Base-by-base conservation (phyloP, 2,888 invertebrate genomes). In the Hanleya hanleyi region DNA sequence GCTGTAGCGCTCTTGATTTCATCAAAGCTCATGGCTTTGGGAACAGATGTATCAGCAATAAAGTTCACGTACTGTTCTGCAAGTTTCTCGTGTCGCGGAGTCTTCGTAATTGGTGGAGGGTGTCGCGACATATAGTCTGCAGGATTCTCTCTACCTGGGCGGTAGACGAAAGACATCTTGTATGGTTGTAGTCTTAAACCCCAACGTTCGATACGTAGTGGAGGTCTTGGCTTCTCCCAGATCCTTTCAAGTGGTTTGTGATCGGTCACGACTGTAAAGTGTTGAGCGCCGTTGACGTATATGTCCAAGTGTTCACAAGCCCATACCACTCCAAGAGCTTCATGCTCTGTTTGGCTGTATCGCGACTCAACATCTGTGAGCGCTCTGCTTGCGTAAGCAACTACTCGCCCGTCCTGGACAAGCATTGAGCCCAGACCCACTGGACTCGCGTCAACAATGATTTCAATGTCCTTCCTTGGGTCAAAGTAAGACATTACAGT, bases 311-410 rank as follows among this genome's bases (percentile, higher is more conserved):
- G 79, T 71, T 82, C 81, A 67, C 75, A 78, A 18, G 78, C 79
- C 84, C 80, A 81, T 26, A 79, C 76, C 15, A 84, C 67, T 1
- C 75, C 79, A 32, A 82, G 67, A 1, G 77, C 71, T 67, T 85
- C 81, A 9, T 76, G 68, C 67, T 82, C 81, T 35, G 77, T 77
- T 64, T 79, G 79, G 33, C 78, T 72, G 70, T 84, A 84, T 1
- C 79, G 67, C 12, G 64, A 71, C 71, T 75, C 78, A 6, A 73
- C 67, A 29, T 71, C 69, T 9, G 75, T 72, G 12, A 80, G 49
- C 0, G 75, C 64, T 47, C 77, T 47, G 61, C 81, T 81, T 6
- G 73, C 78, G 49, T 80, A 79, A 26, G 69, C 65, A n/a, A 81
- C 65, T 9, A 76, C 65, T 41, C 66, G 57, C 4, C 47, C 18